Percentiles rank a stretch among this genome's conserved stretches.
Conservation (phyloP, 2,888 invertebrate species). For the Notodonta ziczac region DNA sequence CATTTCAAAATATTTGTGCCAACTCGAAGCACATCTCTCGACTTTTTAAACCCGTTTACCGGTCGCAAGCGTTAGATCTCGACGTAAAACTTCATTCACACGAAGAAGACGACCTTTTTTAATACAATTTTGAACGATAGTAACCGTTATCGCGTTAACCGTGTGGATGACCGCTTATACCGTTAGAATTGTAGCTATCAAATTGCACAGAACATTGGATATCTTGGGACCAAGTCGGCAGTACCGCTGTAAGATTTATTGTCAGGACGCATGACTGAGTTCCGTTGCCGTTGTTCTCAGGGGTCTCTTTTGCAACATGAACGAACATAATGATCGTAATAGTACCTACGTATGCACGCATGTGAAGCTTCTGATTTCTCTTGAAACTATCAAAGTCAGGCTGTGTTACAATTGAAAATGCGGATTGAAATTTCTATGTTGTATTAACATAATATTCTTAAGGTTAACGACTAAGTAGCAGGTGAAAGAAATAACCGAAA, state of each 20-base stretch:
- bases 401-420: background rate
- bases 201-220: conserved; percentile 46
- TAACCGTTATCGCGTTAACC: no score
- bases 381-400: background rate
- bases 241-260: conserved; percentile 55
- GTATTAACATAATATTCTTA: background rate
- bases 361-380: background rate
- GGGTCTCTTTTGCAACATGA: conserved; percentile 42
- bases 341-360: background rate
- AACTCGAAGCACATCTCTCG: no score
- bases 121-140: no score
- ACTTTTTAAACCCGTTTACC: no score
- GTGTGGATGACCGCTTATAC: background rate
- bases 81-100: no score
- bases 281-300: conserved; percentile 42
- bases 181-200: background rate
- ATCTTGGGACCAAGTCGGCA: conserved; percentile 54
- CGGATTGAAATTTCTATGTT: background rate
- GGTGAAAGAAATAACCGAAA: background rate
- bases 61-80: no score
- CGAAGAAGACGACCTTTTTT: no score
- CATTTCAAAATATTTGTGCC: no score
- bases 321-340: conserved; percentile 40
- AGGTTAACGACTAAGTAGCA: background rate
- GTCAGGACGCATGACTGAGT: conserved; percentile 52